Percentiles rank a stretch among this genome's conserved stretches.
Conservation (phyloP, 2,797 vertebrate species). For the Notolepis coatsorum region DNA sequence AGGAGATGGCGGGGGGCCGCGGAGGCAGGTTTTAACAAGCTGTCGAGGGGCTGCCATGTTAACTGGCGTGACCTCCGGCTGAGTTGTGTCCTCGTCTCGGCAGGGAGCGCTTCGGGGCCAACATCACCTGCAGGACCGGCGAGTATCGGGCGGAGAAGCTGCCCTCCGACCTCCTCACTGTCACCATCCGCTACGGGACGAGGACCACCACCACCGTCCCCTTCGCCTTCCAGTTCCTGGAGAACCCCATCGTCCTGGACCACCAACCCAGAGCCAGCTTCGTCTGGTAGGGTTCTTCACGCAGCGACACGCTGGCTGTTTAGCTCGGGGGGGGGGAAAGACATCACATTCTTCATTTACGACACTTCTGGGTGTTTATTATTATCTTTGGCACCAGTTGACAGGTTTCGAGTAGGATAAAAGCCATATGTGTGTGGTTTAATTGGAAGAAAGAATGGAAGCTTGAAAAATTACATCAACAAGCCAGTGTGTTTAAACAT, state of each 20-base stretch:
- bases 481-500: no score
- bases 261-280: conserved; percentile 78
- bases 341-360: no score
- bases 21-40: conserved; percentile 63
- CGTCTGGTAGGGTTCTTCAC: conserved; percentile 81
- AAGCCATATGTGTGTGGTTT: no score
- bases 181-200: conserved; percentile 76
- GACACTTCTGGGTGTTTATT: no score
- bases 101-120: conserved; percentile 75
- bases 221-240: conserved; percentile 71
- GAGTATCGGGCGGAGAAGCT: conserved; percentile 70
- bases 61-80: conserved; percentile 32
- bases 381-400: no score
- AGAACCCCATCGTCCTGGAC: conserved; percentile 75
- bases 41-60: conserved; percentile 64
- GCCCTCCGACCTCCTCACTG: conserved; percentile 62
- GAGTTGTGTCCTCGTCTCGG: conserved; percentile 52
- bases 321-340: no score
- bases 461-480: no score
- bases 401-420: no score
- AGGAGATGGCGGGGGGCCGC: conserved; percentile 51
- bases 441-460: no score
- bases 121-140: conserved; percentile 78
- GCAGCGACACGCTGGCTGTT: no score
- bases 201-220: conserved; percentile 55